Evolutionary conservation across 1,140 invertebrate species (phyloP).

Genomic region (Tribolium madens): DNA sequence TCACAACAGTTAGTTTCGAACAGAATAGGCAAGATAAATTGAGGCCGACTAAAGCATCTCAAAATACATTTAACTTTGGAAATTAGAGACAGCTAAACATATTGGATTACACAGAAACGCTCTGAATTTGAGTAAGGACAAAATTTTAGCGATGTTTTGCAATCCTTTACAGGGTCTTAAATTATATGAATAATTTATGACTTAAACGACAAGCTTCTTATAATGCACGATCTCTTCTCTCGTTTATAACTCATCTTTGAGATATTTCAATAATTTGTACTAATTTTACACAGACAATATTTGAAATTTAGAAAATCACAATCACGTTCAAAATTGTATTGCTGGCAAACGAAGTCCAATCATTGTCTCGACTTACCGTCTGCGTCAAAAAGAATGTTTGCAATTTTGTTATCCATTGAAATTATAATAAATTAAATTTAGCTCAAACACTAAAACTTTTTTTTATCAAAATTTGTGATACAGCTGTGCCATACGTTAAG

Average conservation of each 20-base stretch:
- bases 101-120: slow-evolving; percentile 13
- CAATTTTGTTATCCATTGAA: neutral
- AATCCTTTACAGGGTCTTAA: slow-evolving; percentile 22
- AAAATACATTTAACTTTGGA: slow-evolving; percentile 28
- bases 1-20: neutral
- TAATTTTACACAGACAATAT: neutral
- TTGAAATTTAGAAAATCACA: neutral
- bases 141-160: slow-evolving; percentile 5
- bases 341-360: neutral
- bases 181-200: slow-evolving; percentile 21
- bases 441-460: neutral
- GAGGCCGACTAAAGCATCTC: slow-evolving; percentile 11
- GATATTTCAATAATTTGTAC: neutral
- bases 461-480: neutral
- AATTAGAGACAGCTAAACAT: slow-evolving; percentile 30
- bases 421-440: neutral
- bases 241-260: neutral
- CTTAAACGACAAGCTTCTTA: neutral
- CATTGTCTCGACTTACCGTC: neutral
- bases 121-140: slow-evolving; percentile 11
- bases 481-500: neutral
- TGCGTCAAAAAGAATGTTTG: neutral
- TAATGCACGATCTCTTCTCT: neutral
- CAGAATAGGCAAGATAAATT: slow-evolving; percentile 9
- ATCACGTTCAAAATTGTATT: neutral